These are phyloP conservation scores for Myopa tessellatipennis DNA, from an alignment of 2,888 invertebrate genomes.

Conservation along the genomic window DNA sequence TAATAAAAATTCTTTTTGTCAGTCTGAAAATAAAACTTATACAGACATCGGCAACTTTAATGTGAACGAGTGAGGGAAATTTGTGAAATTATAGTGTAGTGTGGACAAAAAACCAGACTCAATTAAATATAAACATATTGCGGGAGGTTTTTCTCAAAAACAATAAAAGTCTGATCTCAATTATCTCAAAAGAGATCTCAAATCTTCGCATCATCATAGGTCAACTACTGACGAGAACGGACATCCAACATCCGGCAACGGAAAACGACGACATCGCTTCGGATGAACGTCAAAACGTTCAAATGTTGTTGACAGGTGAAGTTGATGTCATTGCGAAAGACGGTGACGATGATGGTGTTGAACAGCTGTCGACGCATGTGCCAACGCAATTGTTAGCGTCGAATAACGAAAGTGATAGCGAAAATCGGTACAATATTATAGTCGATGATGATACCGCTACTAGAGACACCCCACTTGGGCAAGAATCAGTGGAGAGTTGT, in stretches of 20 bases:
- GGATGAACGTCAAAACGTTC: conserved; percentile 5
- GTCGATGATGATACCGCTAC: conserved; percentile 14
- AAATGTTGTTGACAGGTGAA: conserved; percentile 27
- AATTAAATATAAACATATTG: conserved; percentile 13
- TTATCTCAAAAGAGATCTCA: neutral
- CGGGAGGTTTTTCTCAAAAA: neutral
- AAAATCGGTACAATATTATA: conserved; percentile 25
- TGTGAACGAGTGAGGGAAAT: conserved; percentile 14
- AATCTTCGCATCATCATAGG: conserved; percentile 39
- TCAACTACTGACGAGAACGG: conserved; percentile 44
- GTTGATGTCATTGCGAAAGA: conserved; percentile 42
- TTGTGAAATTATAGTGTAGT: conserved; percentile 1
- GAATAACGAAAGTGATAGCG: conserved; percentile 3
- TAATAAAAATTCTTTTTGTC: conserved; percentile 38
- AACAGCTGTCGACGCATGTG: conserved; percentile 1
- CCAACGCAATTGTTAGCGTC: conserved; percentile 15
- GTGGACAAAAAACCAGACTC: conserved; percentile 40
- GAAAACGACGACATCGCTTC: neutral
- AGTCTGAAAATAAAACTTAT: conserved; percentile 35
- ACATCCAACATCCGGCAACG: conserved; percentile 1
- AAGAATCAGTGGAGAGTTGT: neutral
- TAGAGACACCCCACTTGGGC: neutral
- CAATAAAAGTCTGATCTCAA: neutral
- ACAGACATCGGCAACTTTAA: conserved; percentile 21
- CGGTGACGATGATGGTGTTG: conserved; percentile 41